Percentiles rank a stretch among this genome's conserved stretches.
phyloP scores from a whole-genome alignment of 2,113 vertebrate species.

The Fregata magnificens region DNA sequence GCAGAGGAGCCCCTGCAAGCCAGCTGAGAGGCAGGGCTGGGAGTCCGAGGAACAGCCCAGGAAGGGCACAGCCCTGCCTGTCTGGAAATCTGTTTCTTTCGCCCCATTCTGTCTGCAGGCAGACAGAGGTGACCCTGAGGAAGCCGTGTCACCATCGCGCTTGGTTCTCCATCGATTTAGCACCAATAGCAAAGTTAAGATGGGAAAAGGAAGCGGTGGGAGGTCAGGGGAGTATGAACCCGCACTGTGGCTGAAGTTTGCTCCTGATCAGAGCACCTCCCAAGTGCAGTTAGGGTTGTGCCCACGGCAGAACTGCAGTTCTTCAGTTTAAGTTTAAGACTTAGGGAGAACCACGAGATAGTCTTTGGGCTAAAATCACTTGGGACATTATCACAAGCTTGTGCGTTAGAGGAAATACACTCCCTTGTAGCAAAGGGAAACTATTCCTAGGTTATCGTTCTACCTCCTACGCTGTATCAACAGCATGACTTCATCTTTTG shows the following conservation, averaged over 20 bases:
- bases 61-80: not conserved
- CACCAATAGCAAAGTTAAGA: not conserved
- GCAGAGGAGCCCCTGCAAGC: not conserved
- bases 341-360: not conserved
- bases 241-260: not conserved
- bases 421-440: not conserved
- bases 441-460: not conserved
- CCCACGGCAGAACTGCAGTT: not conserved
- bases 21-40: not conserved
- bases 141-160: not conserved
- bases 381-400: not conserved
- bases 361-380: not conserved
- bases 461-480: not conserved
- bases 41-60: not conserved
- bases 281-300: not conserved
- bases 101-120: not conserved
- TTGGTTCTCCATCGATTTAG: not conserved
- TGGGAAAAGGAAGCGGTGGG: not conserved
- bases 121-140: not conserved
- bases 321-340: not conserved
- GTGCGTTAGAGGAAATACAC: not conserved
- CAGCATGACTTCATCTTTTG: conserved; percentile 29
- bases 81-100: not conserved
- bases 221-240: not conserved
- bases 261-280: not conserved